These are phyloP conservation scores for Manacus vitellinus DNA, from an alignment of 2,113 vertebrate genomes.

Conservation along the genomic window DNA sequence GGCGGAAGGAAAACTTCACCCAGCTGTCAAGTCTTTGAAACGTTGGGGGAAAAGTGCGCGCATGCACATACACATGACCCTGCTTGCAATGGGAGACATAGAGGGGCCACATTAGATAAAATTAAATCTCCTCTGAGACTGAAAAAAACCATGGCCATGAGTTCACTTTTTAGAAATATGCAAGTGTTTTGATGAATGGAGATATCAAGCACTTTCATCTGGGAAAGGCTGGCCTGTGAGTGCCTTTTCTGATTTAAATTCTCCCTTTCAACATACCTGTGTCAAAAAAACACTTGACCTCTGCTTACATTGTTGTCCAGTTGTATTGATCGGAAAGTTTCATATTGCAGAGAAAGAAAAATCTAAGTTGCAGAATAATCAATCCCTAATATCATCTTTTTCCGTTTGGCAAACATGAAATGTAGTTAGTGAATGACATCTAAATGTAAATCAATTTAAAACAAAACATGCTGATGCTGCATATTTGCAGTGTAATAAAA, in stretches of 20 bases:
- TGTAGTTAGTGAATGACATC: neutral
- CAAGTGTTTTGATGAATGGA: slow-evolving; percentile 41
- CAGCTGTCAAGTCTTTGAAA: slow-evolving; percentile 79
- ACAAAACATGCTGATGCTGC: slow-evolving; percentile 5
- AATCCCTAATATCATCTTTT: slow-evolving; percentile 35
- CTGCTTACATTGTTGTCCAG: neutral
- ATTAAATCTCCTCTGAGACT: slow-evolving; percentile 44
- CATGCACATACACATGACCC: neutral
- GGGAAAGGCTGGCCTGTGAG: neutral
- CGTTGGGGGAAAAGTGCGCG: slow-evolving; percentile 19
- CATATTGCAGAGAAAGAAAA: neutral
- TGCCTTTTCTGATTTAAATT: neutral
- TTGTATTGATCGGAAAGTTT: neutral
- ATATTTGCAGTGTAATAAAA: neutral
- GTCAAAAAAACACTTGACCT: slow-evolving; percentile 28
- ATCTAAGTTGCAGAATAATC: slow-evolving; percentile 12
- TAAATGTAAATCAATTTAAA: slow-evolving; percentile 32
- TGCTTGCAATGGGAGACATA: slow-evolving; percentile 36
- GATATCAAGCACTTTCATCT: neutral
- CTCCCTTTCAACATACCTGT: neutral
- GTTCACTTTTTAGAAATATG: slow-evolving; percentile 49
- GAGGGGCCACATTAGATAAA: slow-evolving; percentile 60
- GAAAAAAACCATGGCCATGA: slow-evolving; percentile 13
- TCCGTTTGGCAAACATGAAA: slow-evolving; percentile 10
- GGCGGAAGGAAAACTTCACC: slow-evolving; percentile 79